These are phyloP conservation scores for Temnothorax curvispinosus DNA, from an alignment of 1,140 invertebrate species.

Conservation along the genomic window DNA sequence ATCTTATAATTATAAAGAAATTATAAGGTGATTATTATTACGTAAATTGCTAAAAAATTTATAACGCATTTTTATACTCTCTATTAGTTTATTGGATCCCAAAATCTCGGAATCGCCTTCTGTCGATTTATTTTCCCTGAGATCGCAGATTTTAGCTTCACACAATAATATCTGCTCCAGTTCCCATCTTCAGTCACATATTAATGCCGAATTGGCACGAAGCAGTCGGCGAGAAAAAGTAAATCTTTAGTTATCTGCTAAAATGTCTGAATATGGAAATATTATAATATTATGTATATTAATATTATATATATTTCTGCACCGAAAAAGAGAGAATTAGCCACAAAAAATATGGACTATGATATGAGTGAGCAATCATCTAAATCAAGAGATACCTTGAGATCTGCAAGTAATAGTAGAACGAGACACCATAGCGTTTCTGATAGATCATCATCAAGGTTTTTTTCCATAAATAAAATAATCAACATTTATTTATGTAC, in stretches of 20 bases:
- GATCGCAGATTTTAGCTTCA: conserved; percentile 76
- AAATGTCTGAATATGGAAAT: background rate
- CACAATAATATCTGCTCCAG: conserved; percentile 78
- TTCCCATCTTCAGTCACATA: conserved; percentile 79
- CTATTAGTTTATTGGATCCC: conserved; percentile 51
- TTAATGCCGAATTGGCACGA: conserved; percentile 78
- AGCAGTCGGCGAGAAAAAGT: conserved; percentile 71
- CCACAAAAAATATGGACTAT: conserved; percentile 61
- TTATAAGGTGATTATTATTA: background rate
- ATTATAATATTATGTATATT: background rate
- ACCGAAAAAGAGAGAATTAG: conserved; percentile 50
- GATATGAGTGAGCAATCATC: conserved; percentile 20
- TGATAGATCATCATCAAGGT: conserved; percentile 64
- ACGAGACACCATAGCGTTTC: conserved; percentile 52
- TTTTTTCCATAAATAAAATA: conserved; percentile 48
- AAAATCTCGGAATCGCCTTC: conserved; percentile 51
- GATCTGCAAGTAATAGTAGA: conserved; percentile 50
- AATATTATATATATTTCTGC: background rate
- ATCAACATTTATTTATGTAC: background rate
- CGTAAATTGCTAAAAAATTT: background rate
- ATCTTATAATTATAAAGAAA: background rate
- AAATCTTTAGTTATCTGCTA: background rate
- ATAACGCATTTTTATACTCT: background rate
- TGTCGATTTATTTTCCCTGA: conserved; percentile 64
- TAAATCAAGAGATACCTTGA: conserved; percentile 42